Percentiles rank a stretch among this genome's conserved stretches.
Conservation (phyloP, 2,888 invertebrate genomes). For the Uloborus plumipes region DNA sequence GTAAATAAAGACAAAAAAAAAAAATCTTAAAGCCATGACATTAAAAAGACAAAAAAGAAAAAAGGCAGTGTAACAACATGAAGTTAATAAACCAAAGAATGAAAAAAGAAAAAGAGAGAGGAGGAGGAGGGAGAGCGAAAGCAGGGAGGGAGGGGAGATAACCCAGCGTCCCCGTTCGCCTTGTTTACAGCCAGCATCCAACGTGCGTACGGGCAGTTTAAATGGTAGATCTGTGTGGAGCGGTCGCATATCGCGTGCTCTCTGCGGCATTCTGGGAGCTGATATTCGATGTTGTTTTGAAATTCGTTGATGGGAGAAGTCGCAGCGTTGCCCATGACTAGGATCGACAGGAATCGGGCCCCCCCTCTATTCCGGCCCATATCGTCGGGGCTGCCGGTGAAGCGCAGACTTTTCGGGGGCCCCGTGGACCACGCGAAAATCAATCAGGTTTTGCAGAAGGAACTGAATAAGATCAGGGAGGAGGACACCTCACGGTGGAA, state of each 20-base stretch:
- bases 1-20: slow-evolving; percentile 27
- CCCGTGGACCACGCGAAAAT: slow-evolving; percentile 24
- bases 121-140: neutral
- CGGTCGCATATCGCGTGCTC: slow-evolving; percentile 16
- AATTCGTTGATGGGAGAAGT: slow-evolving; percentile 42
- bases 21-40: slow-evolving; percentile 6
- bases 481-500: slow-evolving; percentile 34
- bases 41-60: slow-evolving; percentile 29
- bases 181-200: slow-evolving; percentile 43
- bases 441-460: slow-evolving; percentile 2
- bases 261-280: slow-evolving; percentile 1
- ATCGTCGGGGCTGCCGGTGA: neutral
- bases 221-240: slow-evolving; percentile 34
- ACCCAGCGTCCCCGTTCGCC: slow-evolving; percentile 24
- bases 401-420: slow-evolving; percentile 43
- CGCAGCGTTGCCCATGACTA: slow-evolving; percentile 24
- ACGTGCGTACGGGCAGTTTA: slow-evolving; percentile 20
- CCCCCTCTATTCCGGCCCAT: too few species aligned
- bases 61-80: slow-evolving; percentile 48
- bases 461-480: slow-evolving; percentile 7
- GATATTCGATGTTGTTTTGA: neutral
- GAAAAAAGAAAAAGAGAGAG: slow-evolving; percentile 25
- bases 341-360: neutral
- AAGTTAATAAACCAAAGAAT: slow-evolving; percentile 20
- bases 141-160: slow-evolving; percentile 23